Conservation (phyloP, 2,797 vertebrate species). For the Myripristis jacobus region DNA sequence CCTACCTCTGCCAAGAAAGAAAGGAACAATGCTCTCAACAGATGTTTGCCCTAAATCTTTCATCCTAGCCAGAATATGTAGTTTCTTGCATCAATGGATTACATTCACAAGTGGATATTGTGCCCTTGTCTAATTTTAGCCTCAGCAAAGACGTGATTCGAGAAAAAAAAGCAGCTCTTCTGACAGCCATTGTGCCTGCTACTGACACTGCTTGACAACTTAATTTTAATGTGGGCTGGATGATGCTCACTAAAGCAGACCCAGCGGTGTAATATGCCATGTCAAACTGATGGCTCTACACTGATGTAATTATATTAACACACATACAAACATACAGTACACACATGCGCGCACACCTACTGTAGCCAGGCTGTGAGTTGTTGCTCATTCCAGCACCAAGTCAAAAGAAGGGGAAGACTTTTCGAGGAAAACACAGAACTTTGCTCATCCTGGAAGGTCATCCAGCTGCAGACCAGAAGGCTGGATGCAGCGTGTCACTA, state of each 20-base stretch:
- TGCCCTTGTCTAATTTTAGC: conserved; percentile 59
- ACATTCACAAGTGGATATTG: conserved; percentile 51
- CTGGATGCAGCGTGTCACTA: too few species aligned
- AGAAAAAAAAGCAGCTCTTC: conserved; percentile 13
- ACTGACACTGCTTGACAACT: conserved; percentile 21
- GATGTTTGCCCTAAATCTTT: conserved; percentile 67
- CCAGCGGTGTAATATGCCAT: neutral
- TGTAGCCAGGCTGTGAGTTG: neutral
- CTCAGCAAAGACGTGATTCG: conserved; percentile 26
- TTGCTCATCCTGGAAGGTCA: too few species aligned
- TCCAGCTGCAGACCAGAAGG: too few species aligned
- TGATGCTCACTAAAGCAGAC: conserved; percentile 22
- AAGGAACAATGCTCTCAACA: conserved; percentile 61
- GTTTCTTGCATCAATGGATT: conserved; percentile 42
- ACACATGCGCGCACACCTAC: neutral
- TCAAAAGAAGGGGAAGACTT: neutral
- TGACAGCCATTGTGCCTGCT: conserved; percentile 22
- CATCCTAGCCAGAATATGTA: conserved; percentile 41
- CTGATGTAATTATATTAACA: neutral
- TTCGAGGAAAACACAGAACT: neutral
- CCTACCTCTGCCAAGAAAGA: conserved; percentile 50
- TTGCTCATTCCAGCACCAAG: neutral
- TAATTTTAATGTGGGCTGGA: conserved; percentile 17
- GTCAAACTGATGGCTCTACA: neutral
- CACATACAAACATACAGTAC: neutral